Conservation (phyloP, 2,888 invertebrate genomes). For the Amphipoea lucens region DNA sequence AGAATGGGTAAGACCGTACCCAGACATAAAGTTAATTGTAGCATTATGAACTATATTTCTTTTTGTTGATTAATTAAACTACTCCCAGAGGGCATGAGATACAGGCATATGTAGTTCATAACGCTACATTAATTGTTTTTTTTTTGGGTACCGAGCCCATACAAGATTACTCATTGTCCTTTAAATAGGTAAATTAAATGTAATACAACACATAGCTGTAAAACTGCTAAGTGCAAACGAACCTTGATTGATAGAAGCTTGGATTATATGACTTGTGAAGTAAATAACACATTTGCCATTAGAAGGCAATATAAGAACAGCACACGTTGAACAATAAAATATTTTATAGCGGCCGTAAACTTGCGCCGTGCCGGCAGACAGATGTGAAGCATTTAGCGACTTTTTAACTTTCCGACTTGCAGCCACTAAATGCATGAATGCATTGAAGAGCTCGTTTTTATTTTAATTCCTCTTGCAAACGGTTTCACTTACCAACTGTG, state of each 20-base stretch:
- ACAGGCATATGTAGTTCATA: too few species aligned
- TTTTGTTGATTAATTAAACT: too few species aligned
- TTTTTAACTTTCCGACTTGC: slow-evolving; percentile 55
- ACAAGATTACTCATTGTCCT: too few species aligned
- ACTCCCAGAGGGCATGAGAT: too few species aligned
- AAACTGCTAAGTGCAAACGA: slow-evolving; percentile 7
- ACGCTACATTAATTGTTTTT: too few species aligned
- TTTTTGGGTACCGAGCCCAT: too few species aligned
- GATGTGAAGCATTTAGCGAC: slow-evolving; percentile 58
- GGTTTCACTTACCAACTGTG: neutral
- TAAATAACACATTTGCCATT: slow-evolving; percentile 50
- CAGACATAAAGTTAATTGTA: too few species aligned
- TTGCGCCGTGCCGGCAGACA: slow-evolving; percentile 44
- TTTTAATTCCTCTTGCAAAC: slow-evolving; percentile 10
- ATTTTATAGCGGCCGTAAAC: slow-evolving; percentile 68
- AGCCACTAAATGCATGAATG: slow-evolving; percentile 17
- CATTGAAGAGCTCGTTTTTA: slow-evolving; percentile 23
- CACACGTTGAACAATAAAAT: slow-evolving; percentile 66
- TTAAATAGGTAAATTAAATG: too few species aligned
- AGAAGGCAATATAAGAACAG: slow-evolving; percentile 50
- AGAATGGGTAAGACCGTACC: too few species aligned
- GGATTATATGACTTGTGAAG: slow-evolving; percentile 4
- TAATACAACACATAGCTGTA: neutral
- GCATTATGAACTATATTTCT: too few species aligned
- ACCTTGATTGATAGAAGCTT: slow-evolving; percentile 24